A percentile compares a stretch with the other conserved stretches of the same genome.
Evolutionary conservation across 2,888 invertebrate species (phyloP).

Genomic region (Lepidocyrtinus sp.): DNA sequence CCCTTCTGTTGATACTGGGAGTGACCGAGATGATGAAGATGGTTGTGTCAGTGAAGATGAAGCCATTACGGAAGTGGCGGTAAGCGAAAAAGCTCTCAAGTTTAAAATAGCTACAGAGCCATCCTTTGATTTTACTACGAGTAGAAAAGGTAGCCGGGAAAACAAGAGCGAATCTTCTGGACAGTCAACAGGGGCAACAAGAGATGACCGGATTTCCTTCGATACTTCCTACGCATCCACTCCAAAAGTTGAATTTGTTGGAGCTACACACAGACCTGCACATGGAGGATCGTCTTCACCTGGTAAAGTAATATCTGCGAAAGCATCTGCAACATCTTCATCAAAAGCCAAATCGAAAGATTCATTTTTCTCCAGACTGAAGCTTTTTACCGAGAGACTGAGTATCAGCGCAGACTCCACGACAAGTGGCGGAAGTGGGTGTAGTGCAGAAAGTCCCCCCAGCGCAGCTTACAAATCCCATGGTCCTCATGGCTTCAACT

Average conservation of each 20-base stretch:
- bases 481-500: constrained; percentile 60
- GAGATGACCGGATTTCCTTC: constrained; percentile 61
- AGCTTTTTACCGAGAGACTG: constrained; percentile 75
- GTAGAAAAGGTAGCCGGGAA: constrained; percentile 68
- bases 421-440: constrained; percentile 53
- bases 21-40: constrained; percentile 69
- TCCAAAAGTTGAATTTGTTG: constrained; percentile 63
- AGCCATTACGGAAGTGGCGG: constrained; percentile 81
- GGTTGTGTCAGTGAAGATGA: constrained; percentile 76
- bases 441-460: constrained; percentile 58
- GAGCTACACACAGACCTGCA: constrained; percentile 5
- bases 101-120: constrained; percentile 84
- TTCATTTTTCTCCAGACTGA: constrained; percentile 75
- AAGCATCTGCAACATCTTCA: constrained; percentile 38
- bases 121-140: constrained; percentile 65
- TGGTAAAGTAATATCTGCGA: constrained; percentile 31
- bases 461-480: constrained; percentile 39
- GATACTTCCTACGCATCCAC: constrained; percentile 47
- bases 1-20: constrained; percentile 63
- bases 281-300: constrained; percentile 21
- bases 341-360: constrained; percentile 68
- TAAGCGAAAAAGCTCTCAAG: constrained; percentile 81
- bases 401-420: constrained; percentile 54
- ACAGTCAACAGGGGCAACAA: constrained; percentile 57
- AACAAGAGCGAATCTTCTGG: constrained; percentile 68